Evolutionary conservation across 2,888 invertebrate species (phyloP).

Genomic region (Dioctria rufipes): DNA sequence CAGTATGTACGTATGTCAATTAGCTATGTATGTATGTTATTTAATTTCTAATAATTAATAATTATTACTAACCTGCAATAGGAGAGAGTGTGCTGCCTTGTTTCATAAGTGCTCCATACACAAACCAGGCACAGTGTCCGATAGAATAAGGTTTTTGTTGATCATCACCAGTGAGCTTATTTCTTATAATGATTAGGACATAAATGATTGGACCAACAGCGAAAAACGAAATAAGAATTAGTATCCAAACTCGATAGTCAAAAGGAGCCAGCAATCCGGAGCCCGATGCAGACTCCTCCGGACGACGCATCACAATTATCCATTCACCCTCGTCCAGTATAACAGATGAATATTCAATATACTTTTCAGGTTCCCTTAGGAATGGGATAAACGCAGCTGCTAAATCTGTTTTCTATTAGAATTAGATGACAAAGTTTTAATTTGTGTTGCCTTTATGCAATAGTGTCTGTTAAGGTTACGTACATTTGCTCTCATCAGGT

Average conservation of each 20-base stretch:
- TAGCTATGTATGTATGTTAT: neutral
- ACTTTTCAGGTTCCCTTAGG: constrained; percentile 74
- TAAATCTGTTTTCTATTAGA: constrained; percentile 80
- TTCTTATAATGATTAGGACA: constrained; percentile 77
- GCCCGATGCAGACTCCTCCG: constrained; percentile 85
- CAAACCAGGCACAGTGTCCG: constrained; percentile 87
- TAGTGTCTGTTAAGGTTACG: neutral
- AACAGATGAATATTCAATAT: constrained; percentile 75
- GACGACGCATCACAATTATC: constrained; percentile 86
- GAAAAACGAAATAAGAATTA: constrained; percentile 81
- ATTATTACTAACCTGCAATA: constrained; percentile 77
- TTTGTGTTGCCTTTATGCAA: too few species aligned
- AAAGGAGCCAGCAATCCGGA: constrained; percentile 89
- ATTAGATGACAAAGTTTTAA: constrained; percentile 45
- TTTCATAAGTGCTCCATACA: constrained; percentile 89
- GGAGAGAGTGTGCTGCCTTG: constrained; percentile 89
- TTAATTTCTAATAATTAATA: neutral
- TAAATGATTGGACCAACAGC: constrained; percentile 86
- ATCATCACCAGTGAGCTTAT: constrained; percentile 76
- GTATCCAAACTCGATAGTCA: constrained; percentile 80
- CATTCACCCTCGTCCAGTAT: constrained; percentile 83
- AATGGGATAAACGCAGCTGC: constrained; percentile 85
- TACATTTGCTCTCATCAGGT: constrained; percentile 72
- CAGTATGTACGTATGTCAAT: too few species aligned
- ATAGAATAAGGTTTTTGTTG: constrained; percentile 76